Evolutionary conservation across 1,140 invertebrate species (phyloP).

Genomic region (Pachypsylla venusta): DNA sequence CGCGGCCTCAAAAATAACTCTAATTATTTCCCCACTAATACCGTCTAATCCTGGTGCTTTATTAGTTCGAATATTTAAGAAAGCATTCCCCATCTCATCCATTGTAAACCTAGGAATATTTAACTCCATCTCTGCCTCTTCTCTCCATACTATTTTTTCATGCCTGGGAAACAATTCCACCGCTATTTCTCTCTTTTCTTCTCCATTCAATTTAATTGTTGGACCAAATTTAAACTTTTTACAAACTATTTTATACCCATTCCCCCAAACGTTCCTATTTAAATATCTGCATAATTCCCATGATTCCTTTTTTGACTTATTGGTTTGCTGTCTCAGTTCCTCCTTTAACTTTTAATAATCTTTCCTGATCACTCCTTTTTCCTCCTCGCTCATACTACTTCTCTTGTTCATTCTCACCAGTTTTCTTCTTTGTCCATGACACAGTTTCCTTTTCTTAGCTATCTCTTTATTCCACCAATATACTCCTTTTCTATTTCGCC

Average conservation of each 20-base stretch:
- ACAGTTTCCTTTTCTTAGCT: not conserved
- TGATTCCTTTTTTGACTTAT: not conserved
- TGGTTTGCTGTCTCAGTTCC: not conserved
- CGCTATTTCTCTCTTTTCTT: not conserved
- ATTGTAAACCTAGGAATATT: not conserved
- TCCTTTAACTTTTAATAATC: not conserved
- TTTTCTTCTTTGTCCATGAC: not conserved
- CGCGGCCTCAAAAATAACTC: not conserved
- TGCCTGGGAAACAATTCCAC: not conserved
- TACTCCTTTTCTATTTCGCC: not conserved
- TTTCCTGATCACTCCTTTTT: not conserved
- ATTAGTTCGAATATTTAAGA: not conserved
- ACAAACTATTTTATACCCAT: not conserved
- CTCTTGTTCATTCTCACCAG: not conserved
- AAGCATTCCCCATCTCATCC: not conserved
- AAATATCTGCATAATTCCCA: too few relatives aligned
- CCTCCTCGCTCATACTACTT: not conserved
- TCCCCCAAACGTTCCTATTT: too few relatives aligned
- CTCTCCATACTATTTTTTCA: too few relatives aligned
- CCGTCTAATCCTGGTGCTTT: constrained; percentile 11
- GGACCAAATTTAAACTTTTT: not conserved
- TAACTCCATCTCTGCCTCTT: too few relatives aligned
- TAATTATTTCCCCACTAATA: not conserved
- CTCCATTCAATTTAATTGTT: not conserved
- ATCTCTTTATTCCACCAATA: not conserved